Conservation (phyloP, 2,113 vertebrate genomes). For the Leptosomus discolor region DNA sequence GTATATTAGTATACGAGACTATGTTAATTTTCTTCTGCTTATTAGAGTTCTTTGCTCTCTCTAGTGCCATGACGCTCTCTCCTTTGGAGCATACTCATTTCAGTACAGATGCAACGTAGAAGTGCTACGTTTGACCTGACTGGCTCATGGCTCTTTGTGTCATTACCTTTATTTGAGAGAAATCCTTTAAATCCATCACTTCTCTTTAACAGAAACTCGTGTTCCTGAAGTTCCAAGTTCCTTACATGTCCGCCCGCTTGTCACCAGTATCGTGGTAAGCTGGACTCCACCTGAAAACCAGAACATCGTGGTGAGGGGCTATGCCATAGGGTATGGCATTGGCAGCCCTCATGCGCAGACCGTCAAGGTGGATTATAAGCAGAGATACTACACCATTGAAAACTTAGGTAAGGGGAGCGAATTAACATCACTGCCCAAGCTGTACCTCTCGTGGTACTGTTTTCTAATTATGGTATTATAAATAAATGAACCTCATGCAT, state of each 20-base stretch:
- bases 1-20: background rate
- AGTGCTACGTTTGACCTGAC: background rate
- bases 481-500: background rate
- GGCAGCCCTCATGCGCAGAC: conserved; percentile 95
- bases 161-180: background rate
- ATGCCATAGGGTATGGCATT: conserved; percentile 92
- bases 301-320: conserved; percentile 94
- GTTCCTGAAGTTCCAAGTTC: conserved; percentile 96
- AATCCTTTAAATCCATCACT: background rate
- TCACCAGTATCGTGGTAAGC: conserved; percentile 96
- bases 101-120: accelerated
- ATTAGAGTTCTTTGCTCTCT: background rate
- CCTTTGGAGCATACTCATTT: background rate
- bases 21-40: background rate
- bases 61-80: background rate
- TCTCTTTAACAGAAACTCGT: conserved; percentile 78
- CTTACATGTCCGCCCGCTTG: conserved; percentile 90
- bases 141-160: accelerated
- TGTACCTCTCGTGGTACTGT: background rate
- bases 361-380: conserved; percentile 97
- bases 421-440: accelerated
- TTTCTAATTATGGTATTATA: background rate
- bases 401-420: conserved; percentile 82
- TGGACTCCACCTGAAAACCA: conserved; percentile 98
- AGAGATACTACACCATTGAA: conserved; percentile 97